Conservation (phyloP, 2,888 invertebrate species). For the Aspidiotus rigidus region DNA sequence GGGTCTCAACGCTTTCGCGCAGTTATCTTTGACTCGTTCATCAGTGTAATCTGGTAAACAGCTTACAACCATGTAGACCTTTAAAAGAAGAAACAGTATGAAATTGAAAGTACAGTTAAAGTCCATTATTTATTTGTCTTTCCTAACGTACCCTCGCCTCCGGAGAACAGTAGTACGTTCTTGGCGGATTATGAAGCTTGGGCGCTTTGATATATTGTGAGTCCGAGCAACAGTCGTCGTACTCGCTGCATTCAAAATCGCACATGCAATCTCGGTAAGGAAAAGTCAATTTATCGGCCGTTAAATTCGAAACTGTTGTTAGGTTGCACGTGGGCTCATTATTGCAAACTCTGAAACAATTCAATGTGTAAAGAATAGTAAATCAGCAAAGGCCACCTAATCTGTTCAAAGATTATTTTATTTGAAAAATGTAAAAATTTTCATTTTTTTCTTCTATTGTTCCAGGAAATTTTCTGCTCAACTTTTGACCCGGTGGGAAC, state of each 20-base stretch:
- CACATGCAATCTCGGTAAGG: constrained; percentile 43
- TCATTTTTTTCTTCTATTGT: no score
- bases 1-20: constrained; percentile 6
- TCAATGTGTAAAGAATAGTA: not conserved
- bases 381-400: no score
- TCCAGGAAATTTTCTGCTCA: no score
- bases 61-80: constrained; percentile 44
- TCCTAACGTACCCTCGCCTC: not conserved
- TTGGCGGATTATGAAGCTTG: constrained; percentile 7
- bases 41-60: constrained; percentile 43
- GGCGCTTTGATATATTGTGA: constrained; percentile 40
- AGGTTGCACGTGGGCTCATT: constrained; percentile 25
- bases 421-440: no score
- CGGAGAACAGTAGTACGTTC: constrained; percentile 1
- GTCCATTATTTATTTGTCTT: no score
- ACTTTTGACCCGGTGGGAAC: no score
- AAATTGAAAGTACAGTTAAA: no score
- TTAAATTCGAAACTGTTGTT: not conserved
- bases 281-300: constrained; percentile 5
- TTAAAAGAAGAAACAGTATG: not conserved
- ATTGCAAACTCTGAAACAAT: constrained; percentile 22
- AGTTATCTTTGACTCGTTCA: constrained; percentile 31
- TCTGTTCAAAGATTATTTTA: no score
- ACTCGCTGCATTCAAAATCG: constrained; percentile 44
- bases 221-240: constrained; percentile 46